These are phyloP conservation scores for Schizothorax lantsangensis DNA, from an alignment of 2,797 vertebrate genomes.

Conservation along the genomic window DNA sequence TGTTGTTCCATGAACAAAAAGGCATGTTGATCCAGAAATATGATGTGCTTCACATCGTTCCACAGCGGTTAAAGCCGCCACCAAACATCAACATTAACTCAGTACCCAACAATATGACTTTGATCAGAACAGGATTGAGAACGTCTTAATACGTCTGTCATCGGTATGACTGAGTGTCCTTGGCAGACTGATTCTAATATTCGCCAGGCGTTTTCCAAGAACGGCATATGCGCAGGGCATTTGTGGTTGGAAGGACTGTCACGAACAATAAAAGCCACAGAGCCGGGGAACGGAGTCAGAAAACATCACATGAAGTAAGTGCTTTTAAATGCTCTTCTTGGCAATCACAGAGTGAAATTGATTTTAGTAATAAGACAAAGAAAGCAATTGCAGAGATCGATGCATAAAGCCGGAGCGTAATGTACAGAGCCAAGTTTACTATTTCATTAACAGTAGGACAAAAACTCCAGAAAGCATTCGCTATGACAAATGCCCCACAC, in stretches of 20 bases:
- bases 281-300: constrained; percentile 40
- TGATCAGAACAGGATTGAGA: constrained; percentile 25
- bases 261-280: constrained; percentile 44
- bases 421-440: constrained; percentile 66
- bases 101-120: constrained; percentile 1
- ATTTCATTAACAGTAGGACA: constrained; percentile 73
- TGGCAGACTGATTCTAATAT: constrained; percentile 18
- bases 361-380: constrained; percentile 73
- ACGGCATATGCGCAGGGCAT: constrained; percentile 19
- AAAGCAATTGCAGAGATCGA: constrained; percentile 71
- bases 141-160: constrained; percentile 27
- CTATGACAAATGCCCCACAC: constrained; percentile 69
- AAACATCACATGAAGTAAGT: constrained; percentile 58
- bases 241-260: constrained; percentile 43
- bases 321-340: constrained; percentile 68
- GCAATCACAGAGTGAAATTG: constrained; percentile 70
- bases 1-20: neutral
- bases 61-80: neutral
- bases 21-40: neutral
- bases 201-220: constrained; percentile 28
- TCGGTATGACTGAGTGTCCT: constrained; percentile 10
- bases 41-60: neutral
- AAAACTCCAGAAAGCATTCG: constrained; percentile 66
- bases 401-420: constrained; percentile 66
- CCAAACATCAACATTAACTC: constrained; percentile 13